Evolutionary conservation across 2,113 vertebrate genomes (phyloP), one percentile per base, ranked within the genome.

Genomic region (Lathamus discolor): DNA sequence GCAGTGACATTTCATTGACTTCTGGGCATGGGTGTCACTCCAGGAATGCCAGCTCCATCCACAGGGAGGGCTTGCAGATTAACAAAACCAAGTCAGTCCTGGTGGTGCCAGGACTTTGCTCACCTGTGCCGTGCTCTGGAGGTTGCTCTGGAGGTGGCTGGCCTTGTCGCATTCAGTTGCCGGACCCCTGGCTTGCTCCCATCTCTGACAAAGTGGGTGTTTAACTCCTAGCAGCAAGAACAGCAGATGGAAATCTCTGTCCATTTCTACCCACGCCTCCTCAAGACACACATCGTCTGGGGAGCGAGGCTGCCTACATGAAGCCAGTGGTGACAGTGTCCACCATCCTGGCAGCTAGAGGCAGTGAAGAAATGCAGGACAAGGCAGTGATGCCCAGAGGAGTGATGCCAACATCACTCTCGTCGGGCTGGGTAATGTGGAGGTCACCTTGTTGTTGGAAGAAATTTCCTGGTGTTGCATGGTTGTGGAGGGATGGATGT

Each of bases 111-210:
- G 78, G 85, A 39, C 70, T 52, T 28, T 44, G 62, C 13, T 39
- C 55, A 1, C 27, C 83, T 9, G n/a, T 43, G 44, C 54, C 46
- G 11, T 1, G 0, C 62, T 33, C 62, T 4, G 43, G 70, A 41
- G 73, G 4, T 0, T 1, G 0, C 62, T 33, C 62, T 4, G 43
- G 70, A 41, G 73, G 4, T 0, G 4, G 68, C 8, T 18, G 19
- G n/a, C 31, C 33, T 46, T 17, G 52, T 24, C 33, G 43, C 5
- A 6, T 4, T 4, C 3, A 1, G 16, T 13, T 6, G 27, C 76
- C 29, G 2, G 4, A 3, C 6, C 7, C 59, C 48, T 35, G 1
- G 17, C 59, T 51, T 5, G 13, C 51, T 76, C 27, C 77, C 5
- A 4, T 3, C 59, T n/a, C 33, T 13, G 64, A 0, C 25, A 17